phyloP scores from a whole-genome alignment of 2,113 vertebrate species.

The Tapirus terrestris region DNA sequence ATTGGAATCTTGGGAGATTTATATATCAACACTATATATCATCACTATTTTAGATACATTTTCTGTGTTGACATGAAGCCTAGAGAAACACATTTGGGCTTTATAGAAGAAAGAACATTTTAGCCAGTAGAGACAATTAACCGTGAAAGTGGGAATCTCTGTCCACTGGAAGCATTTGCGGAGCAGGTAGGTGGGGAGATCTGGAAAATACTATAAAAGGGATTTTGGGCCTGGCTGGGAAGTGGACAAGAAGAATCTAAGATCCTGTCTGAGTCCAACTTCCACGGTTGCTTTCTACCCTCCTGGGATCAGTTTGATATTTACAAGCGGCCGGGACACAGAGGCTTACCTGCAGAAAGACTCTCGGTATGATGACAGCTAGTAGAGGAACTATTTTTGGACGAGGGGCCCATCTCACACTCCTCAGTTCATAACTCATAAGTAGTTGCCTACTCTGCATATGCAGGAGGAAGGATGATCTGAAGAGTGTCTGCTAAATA shows the following conservation, averaged over 20 bases:
- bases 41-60: neutral
- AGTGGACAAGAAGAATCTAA: neutral
- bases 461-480: neutral
- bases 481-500: slow-evolving; percentile 62
- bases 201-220: neutral
- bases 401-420: neutral
- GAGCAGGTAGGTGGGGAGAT: neutral
- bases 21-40: too few species aligned
- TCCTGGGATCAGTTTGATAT: neutral
- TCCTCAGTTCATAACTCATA: slow-evolving; percentile 9
- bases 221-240: neutral
- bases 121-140: neutral
- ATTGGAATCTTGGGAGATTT: neutral
- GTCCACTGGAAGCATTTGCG: neutral
- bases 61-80: neutral
- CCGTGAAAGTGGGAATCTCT: rapidly evolving
- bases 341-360: neutral
- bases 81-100: neutral
- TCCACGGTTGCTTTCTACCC: neutral
- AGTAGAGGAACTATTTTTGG: neutral
- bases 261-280: neutral
- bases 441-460: slow-evolving; percentile 34
- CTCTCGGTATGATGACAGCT: neutral
- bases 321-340: neutral
- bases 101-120: neutral